Percentiles rank a stretch among this genome's conserved stretches.
These are phyloP conservation scores for Tipula helvola DNA, from an alignment of 2,888 invertebrate genomes.

Conservation along the genomic window DNA sequence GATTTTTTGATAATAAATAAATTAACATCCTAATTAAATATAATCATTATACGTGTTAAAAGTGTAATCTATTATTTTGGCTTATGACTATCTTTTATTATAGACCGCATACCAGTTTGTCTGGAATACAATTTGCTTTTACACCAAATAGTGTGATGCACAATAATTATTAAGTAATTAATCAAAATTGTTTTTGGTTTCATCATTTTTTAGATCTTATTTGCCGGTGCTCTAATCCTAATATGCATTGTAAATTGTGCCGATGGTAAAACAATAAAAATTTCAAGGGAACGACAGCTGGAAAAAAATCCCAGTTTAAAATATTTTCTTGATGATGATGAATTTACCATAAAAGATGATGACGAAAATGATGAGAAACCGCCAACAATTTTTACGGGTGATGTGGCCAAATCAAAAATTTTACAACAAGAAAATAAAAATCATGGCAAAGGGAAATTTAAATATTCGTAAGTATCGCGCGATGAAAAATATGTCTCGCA, in stretches of 20 bases:
- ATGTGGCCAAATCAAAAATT: constrained; percentile 31
- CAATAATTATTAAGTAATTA: background rate
- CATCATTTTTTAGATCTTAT: background rate
- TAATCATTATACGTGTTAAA: background rate
- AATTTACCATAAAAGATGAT: constrained; percentile 32
- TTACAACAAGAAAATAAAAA: constrained; percentile 28
- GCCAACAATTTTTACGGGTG: constrained; percentile 28
- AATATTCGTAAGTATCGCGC: constrained; percentile 20
- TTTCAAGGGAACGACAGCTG: background rate
- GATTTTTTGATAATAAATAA: background rate
- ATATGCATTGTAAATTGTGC: background rate
- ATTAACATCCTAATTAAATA: background rate
- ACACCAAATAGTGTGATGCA: background rate
- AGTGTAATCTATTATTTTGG: background rate
- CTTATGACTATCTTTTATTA: background rate
- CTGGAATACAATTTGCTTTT: background rate
- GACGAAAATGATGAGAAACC: constrained; percentile 26
- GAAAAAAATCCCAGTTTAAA: constrained; percentile 22
- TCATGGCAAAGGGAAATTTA: constrained; percentile 31
- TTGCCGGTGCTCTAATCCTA: background rate
- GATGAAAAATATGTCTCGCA: background rate
- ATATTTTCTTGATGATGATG: constrained; percentile 29
- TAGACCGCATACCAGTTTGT: background rate
- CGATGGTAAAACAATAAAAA: background rate
- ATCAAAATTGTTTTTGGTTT: background rate